Evolutionary conservation across 2,888 invertebrate genomes (phyloP).

Genomic region (Ophraella communa): DNA sequence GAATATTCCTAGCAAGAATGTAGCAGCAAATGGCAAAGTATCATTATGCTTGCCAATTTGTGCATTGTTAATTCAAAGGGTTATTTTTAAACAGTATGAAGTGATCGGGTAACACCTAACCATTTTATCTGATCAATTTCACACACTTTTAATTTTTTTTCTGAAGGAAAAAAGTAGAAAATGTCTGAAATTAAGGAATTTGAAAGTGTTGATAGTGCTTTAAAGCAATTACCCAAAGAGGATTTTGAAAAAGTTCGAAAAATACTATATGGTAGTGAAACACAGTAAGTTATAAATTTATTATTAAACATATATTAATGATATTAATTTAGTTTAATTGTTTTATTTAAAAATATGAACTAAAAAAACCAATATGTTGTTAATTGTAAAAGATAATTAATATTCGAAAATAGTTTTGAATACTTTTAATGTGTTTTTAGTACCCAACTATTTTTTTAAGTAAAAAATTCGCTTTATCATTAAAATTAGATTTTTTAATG

Average conservation of each 20-base stretch:
- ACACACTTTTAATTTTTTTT: not conserved
- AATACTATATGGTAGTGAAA: conserved; percentile 34
- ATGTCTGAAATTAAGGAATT: conserved; percentile 39
- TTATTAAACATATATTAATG: not conserved
- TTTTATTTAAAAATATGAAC: too few relatives aligned
- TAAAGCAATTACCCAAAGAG: conserved; percentile 33
- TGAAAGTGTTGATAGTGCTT: conserved; percentile 33
- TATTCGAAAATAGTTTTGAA: not conserved
- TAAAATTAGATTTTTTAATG: too few relatives aligned
- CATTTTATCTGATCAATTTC: conserved; percentile 24
- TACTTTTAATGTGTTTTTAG: not conserved
- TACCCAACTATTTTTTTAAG: too few relatives aligned
- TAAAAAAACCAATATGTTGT: too few relatives aligned
- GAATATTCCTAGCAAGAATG: not conserved
- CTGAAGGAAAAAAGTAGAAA: conserved; percentile 3
- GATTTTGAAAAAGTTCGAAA: conserved; percentile 34
- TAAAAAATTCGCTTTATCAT: too few relatives aligned
- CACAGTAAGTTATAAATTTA: conserved; percentile 32
- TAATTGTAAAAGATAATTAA: too few relatives aligned
- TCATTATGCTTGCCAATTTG: conserved; percentile 13
- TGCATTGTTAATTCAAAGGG: conserved; percentile 11
- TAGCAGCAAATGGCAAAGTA: conserved; percentile 3
- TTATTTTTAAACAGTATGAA: conserved; percentile 34
- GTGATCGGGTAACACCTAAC: conserved; percentile 27
- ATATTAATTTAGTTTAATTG: too few relatives aligned